Conservation (phyloP, 2,888 invertebrate genomes). For the Lochmaea capreae region DNA sequence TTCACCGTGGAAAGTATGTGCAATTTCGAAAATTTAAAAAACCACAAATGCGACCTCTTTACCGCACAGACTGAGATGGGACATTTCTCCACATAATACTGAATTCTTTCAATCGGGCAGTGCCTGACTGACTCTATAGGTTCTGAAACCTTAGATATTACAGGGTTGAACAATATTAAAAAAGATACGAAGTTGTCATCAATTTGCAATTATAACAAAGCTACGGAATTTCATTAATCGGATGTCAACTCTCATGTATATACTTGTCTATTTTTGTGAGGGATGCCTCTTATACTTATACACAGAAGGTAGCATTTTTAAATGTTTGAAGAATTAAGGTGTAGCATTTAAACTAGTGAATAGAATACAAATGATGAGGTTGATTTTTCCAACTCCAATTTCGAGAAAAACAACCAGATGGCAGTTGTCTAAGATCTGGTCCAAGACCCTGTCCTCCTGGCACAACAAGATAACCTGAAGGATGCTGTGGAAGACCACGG, state of each 20-base stretch:
- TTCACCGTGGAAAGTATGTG: constrained; percentile 21
- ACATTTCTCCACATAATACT: constrained; percentile 45
- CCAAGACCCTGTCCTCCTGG: constrained; percentile 26
- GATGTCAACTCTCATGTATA: too few species aligned
- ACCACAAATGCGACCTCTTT: constrained; percentile 35
- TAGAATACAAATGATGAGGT: too few species aligned
- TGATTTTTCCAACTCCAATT: not conserved
- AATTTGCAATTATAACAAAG: too few species aligned
- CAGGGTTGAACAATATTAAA: too few species aligned
- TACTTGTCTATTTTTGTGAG: too few species aligned
- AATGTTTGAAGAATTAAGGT: too few species aligned
- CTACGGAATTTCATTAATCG: too few species aligned
- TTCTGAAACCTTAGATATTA: not conserved
- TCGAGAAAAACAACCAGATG: too few species aligned
- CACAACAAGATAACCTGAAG: constrained; percentile 23
- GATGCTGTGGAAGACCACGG: constrained; percentile 26
- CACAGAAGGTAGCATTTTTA: too few species aligned
- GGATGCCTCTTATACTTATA: too few species aligned
- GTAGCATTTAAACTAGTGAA: too few species aligned
- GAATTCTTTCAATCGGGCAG: constrained; percentile 40
- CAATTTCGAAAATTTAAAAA: constrained; percentile 29
- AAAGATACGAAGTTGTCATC: too few species aligned
- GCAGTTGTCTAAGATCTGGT: constrained; percentile 23
- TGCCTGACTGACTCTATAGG: constrained; percentile 1
- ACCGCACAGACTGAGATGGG: constrained; percentile 32